Evolutionary conservation across 2,797 vertebrate species (phyloP).

Genomic region (Esox lucius): DNA sequence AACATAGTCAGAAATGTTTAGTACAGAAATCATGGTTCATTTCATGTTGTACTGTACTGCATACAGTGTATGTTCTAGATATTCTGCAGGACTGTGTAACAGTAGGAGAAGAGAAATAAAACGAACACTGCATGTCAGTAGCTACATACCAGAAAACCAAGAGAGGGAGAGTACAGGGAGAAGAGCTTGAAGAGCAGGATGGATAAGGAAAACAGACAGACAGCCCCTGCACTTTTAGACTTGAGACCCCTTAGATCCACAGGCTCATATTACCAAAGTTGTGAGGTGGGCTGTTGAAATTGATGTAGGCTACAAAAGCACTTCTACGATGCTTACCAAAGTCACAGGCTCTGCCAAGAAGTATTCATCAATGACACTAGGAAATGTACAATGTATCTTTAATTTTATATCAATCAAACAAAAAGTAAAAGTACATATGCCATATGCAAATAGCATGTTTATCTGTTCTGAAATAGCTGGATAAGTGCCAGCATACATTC

Average conservation of each 20-base stretch:
- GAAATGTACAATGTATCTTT: neutral
- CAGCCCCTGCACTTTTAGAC: constrained; percentile 74
- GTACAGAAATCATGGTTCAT: constrained; percentile 18
- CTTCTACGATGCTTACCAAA: constrained; percentile 44
- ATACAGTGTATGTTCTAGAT: constrained; percentile 44
- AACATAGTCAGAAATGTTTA: constrained; percentile 12
- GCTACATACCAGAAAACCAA: constrained; percentile 21
- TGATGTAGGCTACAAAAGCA: constrained; percentile 57
- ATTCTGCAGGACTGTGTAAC: constrained; percentile 33
- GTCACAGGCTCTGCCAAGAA: constrained; percentile 36
- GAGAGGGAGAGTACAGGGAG: neutral
- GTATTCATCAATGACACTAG: constrained; percentile 19
- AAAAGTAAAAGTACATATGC: neutral
- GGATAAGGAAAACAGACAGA: constrained; percentile 75
- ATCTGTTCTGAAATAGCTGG: neutral
- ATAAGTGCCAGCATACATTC: neutral
- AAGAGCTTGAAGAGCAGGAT: constrained; percentile 47
- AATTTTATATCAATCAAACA: neutral
- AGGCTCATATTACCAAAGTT: constrained; percentile 77
- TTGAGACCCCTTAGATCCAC: constrained; percentile 72
- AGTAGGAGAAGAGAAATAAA: constrained; percentile 27
- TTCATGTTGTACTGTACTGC: constrained; percentile 28
- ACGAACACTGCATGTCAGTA: constrained; percentile 23
- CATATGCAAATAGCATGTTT: neutral
- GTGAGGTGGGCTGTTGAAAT: constrained; percentile 68